A percentile compares a stretch with the other conserved stretches of the same genome.
These are phyloP conservation scores for Shargacucullia verbasci DNA, from an alignment of 2,888 invertebrate species.

Conservation along the genomic window DNA sequence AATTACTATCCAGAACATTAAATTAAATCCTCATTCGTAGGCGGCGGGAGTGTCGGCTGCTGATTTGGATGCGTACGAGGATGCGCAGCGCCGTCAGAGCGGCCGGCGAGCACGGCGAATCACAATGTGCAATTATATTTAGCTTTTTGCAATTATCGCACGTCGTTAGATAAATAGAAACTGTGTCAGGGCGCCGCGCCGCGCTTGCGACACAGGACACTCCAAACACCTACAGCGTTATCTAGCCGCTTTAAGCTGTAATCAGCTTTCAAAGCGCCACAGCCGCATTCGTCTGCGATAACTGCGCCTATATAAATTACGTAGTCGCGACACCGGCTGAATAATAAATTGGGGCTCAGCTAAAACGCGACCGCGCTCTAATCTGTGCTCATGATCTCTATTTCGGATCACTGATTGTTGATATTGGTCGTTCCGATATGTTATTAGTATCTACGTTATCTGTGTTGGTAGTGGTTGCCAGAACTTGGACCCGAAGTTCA, in stretches of 20 bases:
- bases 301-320: slow-evolving; percentile 64
- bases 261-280: slow-evolving; percentile 62
- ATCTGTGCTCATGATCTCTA: slow-evolving; percentile 62
- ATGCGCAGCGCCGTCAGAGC: slow-evolving; percentile 68
- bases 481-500: slow-evolving; percentile 36
- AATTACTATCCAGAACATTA: slow-evolving; percentile 73
- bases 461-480: slow-evolving; percentile 35
- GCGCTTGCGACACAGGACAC: slow-evolving; percentile 40
- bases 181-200: slow-evolving; percentile 70
- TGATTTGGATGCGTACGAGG: slow-evolving; percentile 82
- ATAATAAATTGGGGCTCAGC: slow-evolving; percentile 64
- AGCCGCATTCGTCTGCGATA: slow-evolving; percentile 64
- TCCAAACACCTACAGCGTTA: slow-evolving; percentile 56
- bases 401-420: slow-evolving; percentile 58
- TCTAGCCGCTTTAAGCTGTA: slow-evolving; percentile 58
- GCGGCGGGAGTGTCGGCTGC: slow-evolving; percentile 71
- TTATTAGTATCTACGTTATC: slow-evolving; percentile 57
- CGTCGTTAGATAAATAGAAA: slow-evolving; percentile 70
- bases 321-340: slow-evolving; percentile 61
- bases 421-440: slow-evolving; percentile 56
- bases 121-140: slow-evolving; percentile 82
- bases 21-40: slow-evolving; percentile 82
- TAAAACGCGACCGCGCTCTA: slow-evolving; percentile 55
- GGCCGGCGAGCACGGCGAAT: slow-evolving; percentile 72
- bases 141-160: slow-evolving; percentile 76